These are phyloP conservation scores for Pectinophora gossypiella DNA, from an alignment of 1,140 invertebrate genomes.

Conservation along the genomic window DNA sequence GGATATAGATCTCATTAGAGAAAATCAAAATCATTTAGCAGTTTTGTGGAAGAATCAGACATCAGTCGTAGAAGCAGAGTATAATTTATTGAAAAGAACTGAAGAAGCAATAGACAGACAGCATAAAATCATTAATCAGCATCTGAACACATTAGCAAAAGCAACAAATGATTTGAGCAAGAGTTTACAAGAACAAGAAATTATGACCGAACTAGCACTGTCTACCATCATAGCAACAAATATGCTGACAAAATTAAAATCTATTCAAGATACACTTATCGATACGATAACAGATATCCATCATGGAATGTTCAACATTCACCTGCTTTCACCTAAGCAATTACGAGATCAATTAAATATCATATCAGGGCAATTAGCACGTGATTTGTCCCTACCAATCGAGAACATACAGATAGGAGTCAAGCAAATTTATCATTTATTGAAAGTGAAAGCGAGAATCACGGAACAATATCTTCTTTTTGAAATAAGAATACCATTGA, in stretches of 20 bases:
- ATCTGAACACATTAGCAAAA: not conserved
- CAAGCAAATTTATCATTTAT: not conserved
- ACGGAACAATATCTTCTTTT: not conserved
- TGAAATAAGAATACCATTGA: constrained; percentile 3
- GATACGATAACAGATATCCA: constrained; percentile 17
- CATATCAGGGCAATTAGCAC: constrained; percentile 12
- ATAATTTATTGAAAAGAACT: constrained; percentile 9
- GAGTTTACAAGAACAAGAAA: constrained; percentile 8
- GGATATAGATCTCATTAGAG: constrained; percentile 6
- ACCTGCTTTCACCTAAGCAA: constrained; percentile 15
- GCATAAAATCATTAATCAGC: constrained; percentile 12
- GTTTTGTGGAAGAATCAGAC: constrained; percentile 10
- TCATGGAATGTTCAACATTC: constrained; percentile 16
- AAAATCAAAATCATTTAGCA: constrained; percentile 13
- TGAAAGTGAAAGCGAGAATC: not conserved
- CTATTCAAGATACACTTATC: constrained; percentile 13
- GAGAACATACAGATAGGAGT: constrained; percentile 1
- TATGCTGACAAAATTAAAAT: constrained; percentile 11
- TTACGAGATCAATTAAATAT: constrained; percentile 9
- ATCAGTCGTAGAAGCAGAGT: constrained; percentile 9
- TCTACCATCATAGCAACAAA: constrained; percentile 13
- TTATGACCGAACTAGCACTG: constrained; percentile 10
- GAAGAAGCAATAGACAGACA: constrained; percentile 8
- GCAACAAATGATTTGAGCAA: not conserved
- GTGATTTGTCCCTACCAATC: constrained; percentile 14